Evolutionary conservation across 2,888 invertebrate species (phyloP).

Genomic region (Chironomus tentans): DNA sequence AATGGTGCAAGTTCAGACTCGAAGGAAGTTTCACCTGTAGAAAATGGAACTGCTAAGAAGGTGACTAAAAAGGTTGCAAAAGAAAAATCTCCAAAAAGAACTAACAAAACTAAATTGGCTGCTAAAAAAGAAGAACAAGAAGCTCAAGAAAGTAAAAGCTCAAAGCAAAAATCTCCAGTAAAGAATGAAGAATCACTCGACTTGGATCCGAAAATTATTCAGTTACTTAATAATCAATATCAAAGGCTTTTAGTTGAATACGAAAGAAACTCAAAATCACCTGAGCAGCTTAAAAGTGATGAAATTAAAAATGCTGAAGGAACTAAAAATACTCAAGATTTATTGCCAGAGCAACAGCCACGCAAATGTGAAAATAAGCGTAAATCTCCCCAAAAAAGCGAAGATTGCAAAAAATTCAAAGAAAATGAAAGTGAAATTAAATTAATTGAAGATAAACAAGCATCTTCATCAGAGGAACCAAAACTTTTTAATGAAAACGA

Average conservation of each 20-base stretch:
- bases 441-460: constrained; percentile 10
- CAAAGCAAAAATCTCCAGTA: constrained; percentile 5
- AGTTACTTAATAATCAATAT: constrained; percentile 7
- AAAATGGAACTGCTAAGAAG: neutral
- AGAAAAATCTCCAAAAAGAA: too few relatives aligned
- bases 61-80: neutral
- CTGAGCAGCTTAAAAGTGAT: neutral
- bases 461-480: constrained; percentile 5
- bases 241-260: constrained; percentile 6
- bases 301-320: neutral
- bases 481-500: neutral
- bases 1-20: neutral
- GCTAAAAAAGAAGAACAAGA: neutral
- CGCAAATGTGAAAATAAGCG: neutral
- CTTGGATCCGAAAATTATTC: constrained; percentile 15
- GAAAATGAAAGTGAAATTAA: constrained; percentile 26
- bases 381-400: constrained; percentile 20
- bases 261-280: constrained; percentile 3
- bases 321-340: neutral
- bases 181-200: neutral
- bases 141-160: too few relatives aligned
- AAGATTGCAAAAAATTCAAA: constrained; percentile 25
- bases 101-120: neutral
- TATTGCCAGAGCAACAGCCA: neutral
- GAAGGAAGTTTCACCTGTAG: neutral